Evolutionary conservation across 1,140 invertebrate species (phyloP), one percentile per base, ranked within the genome.

Genomic region (Hyles euphorbiae): DNA sequence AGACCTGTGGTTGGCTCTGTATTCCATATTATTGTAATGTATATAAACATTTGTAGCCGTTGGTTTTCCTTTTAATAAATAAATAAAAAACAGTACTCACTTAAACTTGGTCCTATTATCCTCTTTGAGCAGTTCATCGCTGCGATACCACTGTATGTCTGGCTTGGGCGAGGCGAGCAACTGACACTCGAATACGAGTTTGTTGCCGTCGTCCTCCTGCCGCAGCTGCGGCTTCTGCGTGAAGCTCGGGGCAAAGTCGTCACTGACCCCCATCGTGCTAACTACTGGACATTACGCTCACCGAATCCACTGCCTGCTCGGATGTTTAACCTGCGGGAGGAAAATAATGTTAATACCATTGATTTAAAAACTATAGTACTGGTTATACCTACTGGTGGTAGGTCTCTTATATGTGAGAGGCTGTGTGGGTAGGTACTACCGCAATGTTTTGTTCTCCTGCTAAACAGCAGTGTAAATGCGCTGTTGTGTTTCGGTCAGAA

Each of bases 231-330:
- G 98, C 93, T 98, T 99, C 90, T 98, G 96, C 55, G 96, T 96
- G 91, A 99, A 98, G 91, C 96, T 98, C 85, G 98, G 98, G 87
- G 98, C 96, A 90, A 98, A 96, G 89, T 98, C 97, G 89, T 98
- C 97, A 83, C 93, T 92, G 89, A 94, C 94, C 91, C 94, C 94
- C 94, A 95, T 95, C 49, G 60, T 68, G 73, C 76, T 85, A 86
- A 60, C 68, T 78, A 65, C 59, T 62, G 74, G 68, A 76, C 86
- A 88, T 87, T 70, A 81, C 85, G 81, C 74, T 69, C 65, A 71
- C 53, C 51, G 57, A 48, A 56, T 45, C 6, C 44, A 5, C 45
- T 4, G 11, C 11, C 53, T 36, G 36, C 36, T 54, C 53, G 9
- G 53, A 43, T 22, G 40, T 44, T 44, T 54, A 12, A 48, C 47